Percentiles rank a stretch among this genome's conserved stretches.
phyloP scores from a whole-genome alignment of 2,888 invertebrate genomes.

The Anorthoa munda region DNA sequence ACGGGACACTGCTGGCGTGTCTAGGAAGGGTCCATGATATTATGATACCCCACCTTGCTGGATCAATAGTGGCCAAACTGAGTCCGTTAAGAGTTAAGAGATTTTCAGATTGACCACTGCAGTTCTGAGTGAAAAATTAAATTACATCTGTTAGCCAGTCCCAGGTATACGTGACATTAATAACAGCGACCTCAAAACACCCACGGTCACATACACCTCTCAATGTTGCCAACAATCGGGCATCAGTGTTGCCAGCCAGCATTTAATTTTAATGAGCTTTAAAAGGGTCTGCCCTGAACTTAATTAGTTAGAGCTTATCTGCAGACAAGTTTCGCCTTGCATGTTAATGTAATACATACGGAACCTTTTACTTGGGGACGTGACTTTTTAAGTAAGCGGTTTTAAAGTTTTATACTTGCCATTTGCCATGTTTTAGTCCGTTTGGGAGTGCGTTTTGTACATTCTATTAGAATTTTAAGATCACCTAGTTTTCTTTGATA shows the following conservation, averaged over 20 bases:
- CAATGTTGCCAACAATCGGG: constrained; percentile 58
- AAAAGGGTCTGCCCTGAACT: constrained; percentile 78
- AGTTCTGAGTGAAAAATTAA: no score
- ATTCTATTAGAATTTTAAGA: background rate
- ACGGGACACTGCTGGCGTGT: no score
- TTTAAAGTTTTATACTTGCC: constrained; percentile 28
- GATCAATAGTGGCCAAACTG: no score
- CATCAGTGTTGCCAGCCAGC: constrained; percentile 66
- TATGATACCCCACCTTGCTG: no score
- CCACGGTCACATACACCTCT: constrained; percentile 14
- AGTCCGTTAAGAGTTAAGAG: no score
- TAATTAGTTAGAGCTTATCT: constrained; percentile 81
- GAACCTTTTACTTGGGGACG: constrained; percentile 31
- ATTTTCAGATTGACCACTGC: no score
- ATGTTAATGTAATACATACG: constrained; percentile 67
- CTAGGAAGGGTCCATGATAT: no score
- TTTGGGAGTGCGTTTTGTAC: constrained; percentile 9
- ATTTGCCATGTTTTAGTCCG: background rate
- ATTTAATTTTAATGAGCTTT: constrained; percentile 81
- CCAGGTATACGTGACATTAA: background rate
- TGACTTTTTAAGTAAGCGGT: constrained; percentile 56
- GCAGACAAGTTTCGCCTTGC: constrained; percentile 62
- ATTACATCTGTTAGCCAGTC: no score
- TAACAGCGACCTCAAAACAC: constrained; percentile 11
- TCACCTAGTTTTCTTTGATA: background rate